Base-by-base conservation (phyloP, 2,888 invertebrate species). In the Megalurothrips usitatus region DNA sequence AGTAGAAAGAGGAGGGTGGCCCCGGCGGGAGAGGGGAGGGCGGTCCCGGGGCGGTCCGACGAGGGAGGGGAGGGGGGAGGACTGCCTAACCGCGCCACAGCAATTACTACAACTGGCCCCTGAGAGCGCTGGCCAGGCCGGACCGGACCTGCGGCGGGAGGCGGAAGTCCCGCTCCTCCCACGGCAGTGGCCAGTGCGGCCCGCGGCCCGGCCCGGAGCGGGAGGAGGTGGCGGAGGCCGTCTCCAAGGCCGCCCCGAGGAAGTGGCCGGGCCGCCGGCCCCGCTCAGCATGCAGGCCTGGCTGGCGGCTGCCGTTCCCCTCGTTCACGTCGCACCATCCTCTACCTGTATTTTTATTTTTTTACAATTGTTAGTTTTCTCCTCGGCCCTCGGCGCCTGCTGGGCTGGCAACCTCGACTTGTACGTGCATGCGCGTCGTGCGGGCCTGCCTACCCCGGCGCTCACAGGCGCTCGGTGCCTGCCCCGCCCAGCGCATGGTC, bases 321-420 rank as follows among this genome's bases (percentile, higher is more conserved):
- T 84, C 83, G 84, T 82, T 83, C 83, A 81, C 78, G 82, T 82
- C 82, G 81, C 81, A 81, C n/a, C n/a, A n/a, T n/a, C n/a, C n/a
- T n/a, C n/a, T n/a, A n/a, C n/a, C n/a, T n/a, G n/a, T n/a, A n/a
- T n/a, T n/a, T n/a, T n/a, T n/a, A n/a, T n/a, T n/a, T n/a, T n/a
- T n/a, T n/a, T n/a, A n/a, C n/a, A n/a, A n/a, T n/a, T n/a, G n/a
- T n/a, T n/a, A n/a, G n/a, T n/a, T n/a, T n/a, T n/a, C n/a, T n/a
- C n/a, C n/a, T n/a, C n/a, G n/a, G n/a, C n/a, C n/a, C n/a, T n/a
- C n/a, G 79, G 82, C 82, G 78, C 68, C 79, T 26, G 79, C 80
- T 68, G 52, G 81, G 52, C 75, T 19, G 47, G 34, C 28, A 23
- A 34, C 79, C 43, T 79, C 34, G 28, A 49, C 82, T 80, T 49